These are phyloP conservation scores for Simalia tracyae DNA, from an alignment of 2,797 vertebrate species.

Conservation along the genomic window DNA sequence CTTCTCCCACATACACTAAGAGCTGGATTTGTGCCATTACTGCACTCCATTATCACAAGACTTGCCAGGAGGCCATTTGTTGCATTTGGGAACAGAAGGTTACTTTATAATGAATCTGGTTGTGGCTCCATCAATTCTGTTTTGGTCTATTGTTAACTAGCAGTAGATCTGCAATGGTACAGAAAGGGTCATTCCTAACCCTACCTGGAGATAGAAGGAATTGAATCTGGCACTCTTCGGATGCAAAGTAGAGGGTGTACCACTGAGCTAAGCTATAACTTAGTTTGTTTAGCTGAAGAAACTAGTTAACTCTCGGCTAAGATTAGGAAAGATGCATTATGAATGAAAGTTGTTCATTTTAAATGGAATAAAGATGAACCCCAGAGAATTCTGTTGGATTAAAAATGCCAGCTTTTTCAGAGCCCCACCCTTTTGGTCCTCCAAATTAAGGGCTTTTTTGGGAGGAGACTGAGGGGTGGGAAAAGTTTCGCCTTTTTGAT, in stretches of 20 bases:
- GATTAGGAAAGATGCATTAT: neutral
- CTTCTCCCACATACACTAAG: too few relatives aligned
- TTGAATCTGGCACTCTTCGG: neutral
- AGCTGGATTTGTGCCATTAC: neutral
- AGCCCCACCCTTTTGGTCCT: too few relatives aligned
- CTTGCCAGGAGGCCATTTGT: neutral
- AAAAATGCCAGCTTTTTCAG: too few relatives aligned
- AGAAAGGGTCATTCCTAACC: neutral
- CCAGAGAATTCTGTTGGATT: too few relatives aligned
- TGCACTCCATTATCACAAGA: neutral
- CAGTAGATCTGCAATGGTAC: neutral
- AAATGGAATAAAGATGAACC: too few relatives aligned
- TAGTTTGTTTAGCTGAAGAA: neutral
- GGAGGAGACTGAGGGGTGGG: too few relatives aligned
- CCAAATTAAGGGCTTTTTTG: too few relatives aligned
- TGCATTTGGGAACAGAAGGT: neutral
- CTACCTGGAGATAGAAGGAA: neutral
- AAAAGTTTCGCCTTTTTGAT: too few relatives aligned
- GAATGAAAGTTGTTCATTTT: neutral
- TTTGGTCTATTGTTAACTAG: neutral
- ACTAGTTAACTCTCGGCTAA: neutral
- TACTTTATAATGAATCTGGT: neutral
- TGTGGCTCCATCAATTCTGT: neutral
- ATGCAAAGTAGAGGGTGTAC: neutral
- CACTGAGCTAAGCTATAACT: neutral